A percentile compares a stretch with the other conserved stretches of the same genome.
phyloP scores from a whole-genome alignment of 2,888 invertebrate genomes.

The Philereme transversata region DNA sequence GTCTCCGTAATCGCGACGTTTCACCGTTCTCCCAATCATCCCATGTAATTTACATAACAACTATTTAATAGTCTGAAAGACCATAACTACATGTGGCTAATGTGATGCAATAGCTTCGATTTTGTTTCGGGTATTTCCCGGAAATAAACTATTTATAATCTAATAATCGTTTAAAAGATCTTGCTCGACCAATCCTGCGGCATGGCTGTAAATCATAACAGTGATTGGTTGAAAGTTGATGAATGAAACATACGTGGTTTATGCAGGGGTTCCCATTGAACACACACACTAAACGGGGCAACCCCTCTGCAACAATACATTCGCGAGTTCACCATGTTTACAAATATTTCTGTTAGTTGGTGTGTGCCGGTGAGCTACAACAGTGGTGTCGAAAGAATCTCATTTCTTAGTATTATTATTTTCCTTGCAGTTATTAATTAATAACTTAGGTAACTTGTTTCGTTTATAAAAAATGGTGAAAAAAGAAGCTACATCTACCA shows the following conservation, averaged over 20 bases:
- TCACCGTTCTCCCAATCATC: too few species aligned
- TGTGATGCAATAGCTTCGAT: neutral
- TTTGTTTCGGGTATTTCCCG: neutral
- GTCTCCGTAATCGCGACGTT: too few species aligned
- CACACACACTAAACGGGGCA: too few species aligned
- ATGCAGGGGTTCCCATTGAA: too few species aligned
- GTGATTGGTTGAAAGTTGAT: too few species aligned
- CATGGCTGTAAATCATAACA: too few species aligned
- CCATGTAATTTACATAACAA: too few species aligned
- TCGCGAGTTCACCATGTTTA: too few species aligned
- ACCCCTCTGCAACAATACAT: too few species aligned
- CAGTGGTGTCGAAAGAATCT: neutral
- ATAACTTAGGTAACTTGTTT: neutral
- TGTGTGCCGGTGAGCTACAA: neutral
- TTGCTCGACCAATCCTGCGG: too few species aligned
- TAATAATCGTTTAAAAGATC: too few species aligned
- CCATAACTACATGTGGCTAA: neutral
- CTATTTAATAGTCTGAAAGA: neutral
- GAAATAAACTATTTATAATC: neutral
- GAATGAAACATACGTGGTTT: too few species aligned
- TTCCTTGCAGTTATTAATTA: neutral
- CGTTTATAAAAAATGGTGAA: conserved; percentile 2
- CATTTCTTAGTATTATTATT: neutral
- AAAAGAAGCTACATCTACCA: neutral
- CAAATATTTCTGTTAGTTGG: neutral